These are phyloP conservation scores for Resseliella maxima DNA, from an alignment of 2,888 invertebrate genomes.

Conservation along the genomic window DNA sequence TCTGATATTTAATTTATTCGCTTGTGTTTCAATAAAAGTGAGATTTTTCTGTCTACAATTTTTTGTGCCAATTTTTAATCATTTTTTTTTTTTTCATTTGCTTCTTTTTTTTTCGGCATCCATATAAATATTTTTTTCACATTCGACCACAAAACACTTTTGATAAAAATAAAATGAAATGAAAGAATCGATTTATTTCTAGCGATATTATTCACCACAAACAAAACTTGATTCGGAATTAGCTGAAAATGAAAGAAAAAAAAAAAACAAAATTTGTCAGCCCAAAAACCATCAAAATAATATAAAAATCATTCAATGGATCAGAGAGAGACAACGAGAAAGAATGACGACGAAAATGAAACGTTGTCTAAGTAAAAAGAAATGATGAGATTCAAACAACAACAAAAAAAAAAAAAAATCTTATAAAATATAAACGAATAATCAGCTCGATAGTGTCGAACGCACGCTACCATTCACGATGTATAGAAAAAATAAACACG, in stretches of 20 bases:
- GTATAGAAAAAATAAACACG: neutral
- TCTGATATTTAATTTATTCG: neutral
- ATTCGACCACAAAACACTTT: no score
- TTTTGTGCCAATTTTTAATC: no score
- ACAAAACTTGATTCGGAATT: neutral
- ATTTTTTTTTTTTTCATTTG: no score
- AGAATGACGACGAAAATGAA: neutral
- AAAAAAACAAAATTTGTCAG: neutral
- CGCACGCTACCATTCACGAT: constrained; percentile 59
- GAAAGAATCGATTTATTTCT: neutral
- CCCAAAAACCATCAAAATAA: neutral
- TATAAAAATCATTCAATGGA: neutral
- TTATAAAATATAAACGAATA: neutral
- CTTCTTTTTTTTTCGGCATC: no score
- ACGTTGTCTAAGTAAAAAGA: neutral
- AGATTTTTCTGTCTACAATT: neutral
- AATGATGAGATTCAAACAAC: neutral
- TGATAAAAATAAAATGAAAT: no score
- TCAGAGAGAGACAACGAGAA: neutral
- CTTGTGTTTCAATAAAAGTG: neutral
- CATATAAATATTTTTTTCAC: no score
- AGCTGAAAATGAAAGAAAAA: neutral
- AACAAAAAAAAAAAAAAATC: neutral
- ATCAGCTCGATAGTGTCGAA: constrained; percentile 1
- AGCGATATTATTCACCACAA: neutral